Conservation (phyloP, 2,113 vertebrate species). For the Microtus ochrogaster region DNA sequence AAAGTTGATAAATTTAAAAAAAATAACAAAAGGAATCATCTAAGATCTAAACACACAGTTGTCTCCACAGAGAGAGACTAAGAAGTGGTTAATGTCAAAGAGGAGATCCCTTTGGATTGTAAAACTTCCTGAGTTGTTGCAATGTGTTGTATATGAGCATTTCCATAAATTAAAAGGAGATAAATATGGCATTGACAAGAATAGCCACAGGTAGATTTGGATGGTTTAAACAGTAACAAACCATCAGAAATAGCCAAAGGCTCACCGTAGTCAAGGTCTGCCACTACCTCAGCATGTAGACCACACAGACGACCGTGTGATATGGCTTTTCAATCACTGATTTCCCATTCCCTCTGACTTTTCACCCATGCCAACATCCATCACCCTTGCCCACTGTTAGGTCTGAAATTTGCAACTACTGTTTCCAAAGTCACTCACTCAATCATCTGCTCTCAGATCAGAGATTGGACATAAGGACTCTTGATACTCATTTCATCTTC, state of each 20-base stretch:
- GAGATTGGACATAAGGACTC: not conserved
- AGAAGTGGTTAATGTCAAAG: not conserved
- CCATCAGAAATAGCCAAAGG: not conserved
- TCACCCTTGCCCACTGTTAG: not conserved
- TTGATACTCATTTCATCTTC: not conserved
- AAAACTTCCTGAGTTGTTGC: not conserved
- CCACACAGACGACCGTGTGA: not conserved
- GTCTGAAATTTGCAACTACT: not conserved
- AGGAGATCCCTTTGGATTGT: not conserved
- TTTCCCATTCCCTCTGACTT: not conserved
- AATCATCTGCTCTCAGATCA: not conserved
- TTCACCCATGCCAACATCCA: not conserved
- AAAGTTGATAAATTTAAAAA: not conserved
- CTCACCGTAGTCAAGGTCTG: not conserved
- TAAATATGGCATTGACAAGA: not conserved
- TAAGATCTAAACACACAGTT: not conserved
- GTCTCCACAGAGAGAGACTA: not conserved
- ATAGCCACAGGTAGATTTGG: not conserved
- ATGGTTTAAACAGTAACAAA: not conserved
- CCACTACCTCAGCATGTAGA: not conserved
- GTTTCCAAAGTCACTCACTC: not conserved
- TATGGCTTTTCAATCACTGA: not conserved
- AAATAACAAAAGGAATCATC: not conserved
- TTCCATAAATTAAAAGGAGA: constrained; percentile 11
- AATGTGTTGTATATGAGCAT: not conserved